Percentiles rank a stretch among this genome's conserved stretches.
phyloP scores from a whole-genome alignment of 2,797 vertebrate species.

The Harpagifer antarcticus region DNA sequence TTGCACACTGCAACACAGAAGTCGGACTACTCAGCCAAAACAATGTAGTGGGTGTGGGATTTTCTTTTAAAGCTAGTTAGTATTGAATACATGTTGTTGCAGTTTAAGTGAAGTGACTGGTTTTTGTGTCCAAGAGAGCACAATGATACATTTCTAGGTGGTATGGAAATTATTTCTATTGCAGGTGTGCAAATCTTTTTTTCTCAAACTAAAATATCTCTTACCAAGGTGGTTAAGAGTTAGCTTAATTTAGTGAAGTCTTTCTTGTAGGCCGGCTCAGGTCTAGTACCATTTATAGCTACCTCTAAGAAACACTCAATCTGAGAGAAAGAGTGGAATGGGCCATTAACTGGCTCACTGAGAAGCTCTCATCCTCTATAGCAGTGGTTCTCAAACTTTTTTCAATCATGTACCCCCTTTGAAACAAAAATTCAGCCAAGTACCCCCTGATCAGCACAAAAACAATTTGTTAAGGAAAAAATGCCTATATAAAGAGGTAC shows the following conservation, averaged over 20 bases:
- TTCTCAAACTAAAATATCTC: slow-evolving; percentile 10
- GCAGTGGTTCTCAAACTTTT: no score
- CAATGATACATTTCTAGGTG: background rate
- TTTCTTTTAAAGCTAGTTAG: background rate
- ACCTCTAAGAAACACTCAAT: slow-evolving; percentile 59
- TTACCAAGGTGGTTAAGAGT: slow-evolving; percentile 8
- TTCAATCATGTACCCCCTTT: no score
- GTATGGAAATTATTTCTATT: slow-evolving; percentile 2
- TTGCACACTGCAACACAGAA: background rate
- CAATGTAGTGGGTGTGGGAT: background rate
- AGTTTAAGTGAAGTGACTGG: slow-evolving; percentile 2
- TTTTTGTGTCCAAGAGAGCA: background rate
- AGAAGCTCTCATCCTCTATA: slow-evolving; percentile 40
- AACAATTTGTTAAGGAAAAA: no score
- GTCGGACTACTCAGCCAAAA: background rate
- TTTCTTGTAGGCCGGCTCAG: slow-evolving; percentile 40
- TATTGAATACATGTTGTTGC: background rate
- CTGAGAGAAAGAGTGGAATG: slow-evolving; percentile 45
- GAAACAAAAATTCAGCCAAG: no score
- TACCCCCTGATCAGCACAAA: no score
- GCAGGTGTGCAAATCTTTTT: slow-evolving; percentile 7
- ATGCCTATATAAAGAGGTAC: no score
- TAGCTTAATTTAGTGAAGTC: slow-evolving; percentile 45
- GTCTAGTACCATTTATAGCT: slow-evolving; percentile 49
- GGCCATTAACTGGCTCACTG: slow-evolving; percentile 56